Base-by-base conservation (phyloP, 2,888 invertebrate genomes). In the Synergus umbraculus region DNA sequence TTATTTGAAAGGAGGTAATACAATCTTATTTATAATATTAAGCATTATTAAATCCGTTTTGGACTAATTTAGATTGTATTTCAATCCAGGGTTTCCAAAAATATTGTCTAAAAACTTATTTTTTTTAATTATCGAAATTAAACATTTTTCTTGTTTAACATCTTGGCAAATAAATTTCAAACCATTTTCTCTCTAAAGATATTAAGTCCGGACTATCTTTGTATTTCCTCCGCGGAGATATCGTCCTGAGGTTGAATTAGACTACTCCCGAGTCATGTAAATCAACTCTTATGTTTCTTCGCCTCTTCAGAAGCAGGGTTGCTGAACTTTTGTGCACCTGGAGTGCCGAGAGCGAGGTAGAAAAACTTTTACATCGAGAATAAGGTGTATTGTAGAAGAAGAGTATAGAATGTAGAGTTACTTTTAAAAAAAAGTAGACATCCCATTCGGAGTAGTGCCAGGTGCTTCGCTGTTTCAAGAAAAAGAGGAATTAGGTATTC, bases 251-350 rank as follows among this genome's bases (percentile, higher is more conserved):
- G 54, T 73, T 73, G 77, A 82, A 82, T 82, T 82, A 78, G 81
- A 81, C 81, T 79, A 80, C 82, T 82, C 76, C 69, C 73, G 77
- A 81, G 76, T 80, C 81, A 79, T 83, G 81, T 77, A 81, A 83
- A 83, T 79, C 78, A 83, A 79, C 78, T 78, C 77, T 63, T 64
- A 63, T 63, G 63, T 76, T 64, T 63, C 60, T 76, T 64, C 41
- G 58, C 76, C 63, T 44, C 63, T 13, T 73, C 49, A 54, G 29
- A 29, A 43, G 43, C 22, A 64, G 18, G 44, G 76, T 63, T 46
- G 76, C 63, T 64, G 63, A 73, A 73, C 69, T 73, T 73, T 54
- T 73, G 49, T 73, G 69, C 69, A 73, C 69, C 69, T 73, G 37
- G 69, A 73, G 54, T 29, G 69, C 49, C 49, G 37, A 73, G 29